These are phyloP conservation scores for Mus spicilegus DNA, from an alignment of 2,113 vertebrate species.

Conservation along the genomic window DNA sequence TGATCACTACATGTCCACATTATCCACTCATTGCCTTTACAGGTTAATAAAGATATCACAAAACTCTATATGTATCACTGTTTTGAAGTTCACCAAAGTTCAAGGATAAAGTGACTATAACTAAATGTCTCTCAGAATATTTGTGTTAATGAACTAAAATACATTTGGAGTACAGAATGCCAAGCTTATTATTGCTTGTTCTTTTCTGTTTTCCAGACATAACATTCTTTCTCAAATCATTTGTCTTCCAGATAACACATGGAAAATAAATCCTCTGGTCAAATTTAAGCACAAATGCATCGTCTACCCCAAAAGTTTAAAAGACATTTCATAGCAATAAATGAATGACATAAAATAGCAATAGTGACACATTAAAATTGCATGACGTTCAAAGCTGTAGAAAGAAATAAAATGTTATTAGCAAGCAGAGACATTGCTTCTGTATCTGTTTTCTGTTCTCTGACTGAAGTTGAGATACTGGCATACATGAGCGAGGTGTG, in stretches of 20 bases:
- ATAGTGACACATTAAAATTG: background rate
- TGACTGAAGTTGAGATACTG: background rate
- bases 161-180: background rate
- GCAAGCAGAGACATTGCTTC: background rate
- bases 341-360: background rate
- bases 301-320: background rate
- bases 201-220: background rate
- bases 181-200: background rate
- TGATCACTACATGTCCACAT: background rate
- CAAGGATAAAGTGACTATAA: background rate
- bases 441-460: background rate
- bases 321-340: background rate
- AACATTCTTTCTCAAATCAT: background rate
- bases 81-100: background rate
- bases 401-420: background rate
- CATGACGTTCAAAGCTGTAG: background rate
- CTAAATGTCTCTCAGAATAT: background rate
- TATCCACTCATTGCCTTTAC: background rate
- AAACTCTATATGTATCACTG: background rate
- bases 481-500: fast-evolving
- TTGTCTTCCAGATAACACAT: background rate
- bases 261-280: background rate
- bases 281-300: background rate
- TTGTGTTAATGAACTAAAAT: slow-evolving; percentile 16
- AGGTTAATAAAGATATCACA: background rate